Evolutionary conservation across 2,888 invertebrate genomes (phyloP), one percentile per base, ranked within the genome.

Genomic region (Melinaea menophilus): DNA sequence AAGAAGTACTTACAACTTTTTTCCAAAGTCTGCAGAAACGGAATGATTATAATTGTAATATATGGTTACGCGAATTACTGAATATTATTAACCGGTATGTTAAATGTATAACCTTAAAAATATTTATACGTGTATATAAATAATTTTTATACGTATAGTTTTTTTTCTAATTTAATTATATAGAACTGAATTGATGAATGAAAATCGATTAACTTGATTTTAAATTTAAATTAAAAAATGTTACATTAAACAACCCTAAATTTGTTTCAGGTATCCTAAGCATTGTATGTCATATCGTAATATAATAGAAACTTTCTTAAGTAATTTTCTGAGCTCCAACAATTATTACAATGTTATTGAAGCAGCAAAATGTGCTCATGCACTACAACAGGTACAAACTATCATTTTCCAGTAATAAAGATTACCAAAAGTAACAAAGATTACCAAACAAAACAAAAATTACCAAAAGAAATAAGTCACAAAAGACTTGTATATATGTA

Each of bases 311-410:
- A 75, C 71, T 46, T 80, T 79, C 63, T 68, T 90, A 59, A 62
- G 64, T n/a, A 63, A 78, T 58, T 87, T 82, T 64, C 66, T 90
- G 60, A 77, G 77, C 47, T 77, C 80, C 4, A 75, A 64, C n/a
- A 84, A 81, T 70, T 80, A 79, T 63, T 76, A 73, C 68, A 78
- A 77, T 79, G 88, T 85, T 3, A 79, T 90, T 69, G 79, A 78
- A 69, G 87, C 88, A 64, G 90, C 88, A 51, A 89, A 87, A 75
- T 88, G 88, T 80, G 80, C 81, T 33, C 88, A 88, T 74, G 77
- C 77, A 1, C 72, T 90, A 33, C 90, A 88, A 67, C 90, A 88
- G 81, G 90, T 90, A 75, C 35, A 34, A 34, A 5, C 11, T 22
- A 51, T n/a, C 48, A 33, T 22, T 57, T 57, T 48, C 22, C 22